Evolutionary conservation across 92 coral and sea anemone genomes (phyloP).

Genomic region (Palythoa heliodiscus): DNA sequence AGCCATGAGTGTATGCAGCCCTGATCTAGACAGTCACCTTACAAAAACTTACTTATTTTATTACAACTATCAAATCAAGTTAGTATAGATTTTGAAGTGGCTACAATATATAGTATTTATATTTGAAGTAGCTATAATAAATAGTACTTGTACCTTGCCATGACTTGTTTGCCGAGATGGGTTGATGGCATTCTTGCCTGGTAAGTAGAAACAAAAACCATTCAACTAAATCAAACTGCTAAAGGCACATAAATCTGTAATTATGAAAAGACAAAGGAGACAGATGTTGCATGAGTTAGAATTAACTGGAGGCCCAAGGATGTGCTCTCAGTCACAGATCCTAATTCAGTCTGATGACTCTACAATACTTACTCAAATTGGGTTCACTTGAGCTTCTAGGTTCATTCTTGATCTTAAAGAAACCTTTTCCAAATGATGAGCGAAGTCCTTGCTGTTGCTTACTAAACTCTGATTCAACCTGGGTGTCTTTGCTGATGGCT

Average conservation of each 20-base stretch:
- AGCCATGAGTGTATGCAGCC: too few species aligned
- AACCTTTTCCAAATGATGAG: constrained; percentile 93
- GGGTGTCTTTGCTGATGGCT: constrained; percentile 44
- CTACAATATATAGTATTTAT: too few species aligned
- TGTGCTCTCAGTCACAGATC: not conserved
- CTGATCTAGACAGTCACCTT: too few species aligned
- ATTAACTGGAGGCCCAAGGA: too few species aligned
- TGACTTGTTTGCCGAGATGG: constrained; percentile 26
- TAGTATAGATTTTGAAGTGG: too few species aligned
- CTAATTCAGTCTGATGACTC: not conserved
- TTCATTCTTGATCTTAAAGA: constrained; percentile 72
- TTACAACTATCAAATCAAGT: too few species aligned
- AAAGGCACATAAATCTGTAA: not conserved
- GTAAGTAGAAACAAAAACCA: not conserved
- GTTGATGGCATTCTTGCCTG: constrained; percentile 30
- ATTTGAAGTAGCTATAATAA: too few species aligned
- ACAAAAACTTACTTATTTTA: too few species aligned
- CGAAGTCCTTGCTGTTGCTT: constrained; percentile 62
- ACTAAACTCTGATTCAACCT: constrained; percentile 46
- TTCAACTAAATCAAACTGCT: too few species aligned
- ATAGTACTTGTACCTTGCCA: not conserved
- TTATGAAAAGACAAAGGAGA: not conserved
- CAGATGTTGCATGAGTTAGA: not conserved
- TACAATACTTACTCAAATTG: constrained; percentile 68
- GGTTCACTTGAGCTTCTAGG: constrained; percentile 95